A percentile compares a stretch with the other conserved stretches of the same genome.
These are phyloP conservation scores for Chironomus striatipennis DNA, from an alignment of 1,140 invertebrate species.

Conservation along the genomic window DNA sequence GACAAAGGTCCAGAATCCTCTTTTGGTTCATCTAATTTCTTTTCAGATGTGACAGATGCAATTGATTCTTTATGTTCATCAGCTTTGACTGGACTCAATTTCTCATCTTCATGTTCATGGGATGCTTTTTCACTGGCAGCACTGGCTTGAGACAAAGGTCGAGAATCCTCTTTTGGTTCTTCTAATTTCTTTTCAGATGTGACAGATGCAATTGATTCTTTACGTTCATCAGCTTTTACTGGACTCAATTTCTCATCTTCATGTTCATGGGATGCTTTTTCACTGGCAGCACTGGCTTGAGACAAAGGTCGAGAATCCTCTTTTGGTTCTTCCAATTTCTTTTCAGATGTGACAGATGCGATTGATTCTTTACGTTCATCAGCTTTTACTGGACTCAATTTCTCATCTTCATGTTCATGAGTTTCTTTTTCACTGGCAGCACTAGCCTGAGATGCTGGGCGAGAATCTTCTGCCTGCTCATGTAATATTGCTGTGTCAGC, in stretches of 20 bases:
- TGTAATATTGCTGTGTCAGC: neutral
- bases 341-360: neutral
- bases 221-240: neutral
- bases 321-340: neutral
- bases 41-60: neutral
- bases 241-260: neutral
- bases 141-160: neutral
- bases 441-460: slow-evolving; percentile 29
- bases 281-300: neutral
- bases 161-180: too few species aligned
- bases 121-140: too few species aligned
- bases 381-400: neutral
- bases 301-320: too few species aligned
- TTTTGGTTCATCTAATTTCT: neutral
- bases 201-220: neutral
- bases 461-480: slow-evolving; percentile 19
- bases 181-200: neutral
- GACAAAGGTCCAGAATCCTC: neutral
- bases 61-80: too few species aligned
- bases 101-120: too few species aligned
- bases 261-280: neutral
- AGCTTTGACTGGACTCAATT: too few species aligned
- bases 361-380: slow-evolving; percentile 12
- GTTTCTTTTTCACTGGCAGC: slow-evolving; percentile 29
- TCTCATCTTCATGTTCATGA: neutral